A percentile compares a stretch with the other conserved stretches of the same genome.
These are phyloP conservation scores for Parnassius orleans DNA, from an alignment of 2,888 invertebrate species.

Conservation along the genomic window DNA sequence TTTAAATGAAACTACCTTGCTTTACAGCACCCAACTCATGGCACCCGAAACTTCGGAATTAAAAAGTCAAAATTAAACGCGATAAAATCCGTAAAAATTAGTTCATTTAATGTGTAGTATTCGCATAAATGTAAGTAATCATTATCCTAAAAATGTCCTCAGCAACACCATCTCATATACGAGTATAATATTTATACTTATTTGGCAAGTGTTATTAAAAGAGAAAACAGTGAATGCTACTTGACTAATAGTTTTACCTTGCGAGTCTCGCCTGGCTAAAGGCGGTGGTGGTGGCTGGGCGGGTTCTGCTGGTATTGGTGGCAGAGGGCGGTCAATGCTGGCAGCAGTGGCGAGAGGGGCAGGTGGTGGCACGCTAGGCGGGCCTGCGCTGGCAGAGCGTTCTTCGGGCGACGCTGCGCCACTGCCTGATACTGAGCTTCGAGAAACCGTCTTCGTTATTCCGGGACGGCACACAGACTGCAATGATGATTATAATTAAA, in stretches of 20 bases:
- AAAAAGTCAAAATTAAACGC: too few species aligned
- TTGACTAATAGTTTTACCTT: slow-evolving; percentile 68
- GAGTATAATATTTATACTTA: too few species aligned
- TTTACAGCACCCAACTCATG: too few species aligned
- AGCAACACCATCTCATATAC: too few species aligned
- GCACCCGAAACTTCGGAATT: too few species aligned
- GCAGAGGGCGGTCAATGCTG: slow-evolving; percentile 79
- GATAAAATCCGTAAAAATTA: too few species aligned
- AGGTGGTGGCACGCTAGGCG: slow-evolving; percentile 63
- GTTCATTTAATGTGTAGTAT: too few species aligned
- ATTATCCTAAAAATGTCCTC: too few species aligned
- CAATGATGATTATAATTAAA: slow-evolving; percentile 22
- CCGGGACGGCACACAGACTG: slow-evolving; percentile 74
- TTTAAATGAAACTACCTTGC: too few species aligned
- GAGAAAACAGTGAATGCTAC: too few species aligned
- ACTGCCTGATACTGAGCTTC: slow-evolving; percentile 75
- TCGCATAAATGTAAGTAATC: too few species aligned
- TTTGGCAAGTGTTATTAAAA: too few species aligned
- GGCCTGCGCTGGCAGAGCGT: slow-evolving; percentile 54
- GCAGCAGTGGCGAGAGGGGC: slow-evolving; percentile 65
- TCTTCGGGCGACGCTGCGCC: slow-evolving; percentile 75
- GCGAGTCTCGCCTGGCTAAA: slow-evolving; percentile 84
- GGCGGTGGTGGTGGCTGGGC: slow-evolving; percentile 73
- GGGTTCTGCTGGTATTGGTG: slow-evolving; percentile 82
- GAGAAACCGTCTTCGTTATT: slow-evolving; percentile 64